phyloP scores from a whole-genome alignment of 2,113 vertebrate genomes.

The Oreotrochilus melanogaster region DNA sequence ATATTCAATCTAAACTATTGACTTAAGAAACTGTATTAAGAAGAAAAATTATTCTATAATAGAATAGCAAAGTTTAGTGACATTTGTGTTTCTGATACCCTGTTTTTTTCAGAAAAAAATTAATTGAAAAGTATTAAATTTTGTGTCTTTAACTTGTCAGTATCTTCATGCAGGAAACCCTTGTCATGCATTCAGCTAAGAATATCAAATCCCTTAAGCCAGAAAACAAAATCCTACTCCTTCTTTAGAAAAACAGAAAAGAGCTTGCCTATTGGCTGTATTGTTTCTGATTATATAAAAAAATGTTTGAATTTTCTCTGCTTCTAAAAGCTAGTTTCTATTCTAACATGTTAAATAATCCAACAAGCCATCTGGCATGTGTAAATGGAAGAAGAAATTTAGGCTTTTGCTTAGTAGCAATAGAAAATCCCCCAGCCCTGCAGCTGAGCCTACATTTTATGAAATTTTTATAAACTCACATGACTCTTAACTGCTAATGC shows the following conservation, averaged over 20 bases:
- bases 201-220: not conserved
- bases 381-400: not conserved
- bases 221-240: not conserved
- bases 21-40: not conserved
- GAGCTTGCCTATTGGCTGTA: not conserved
- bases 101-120: not conserved
- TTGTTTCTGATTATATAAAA: not conserved
- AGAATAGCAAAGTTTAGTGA: not conserved
- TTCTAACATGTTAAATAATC: conserved; percentile 25
- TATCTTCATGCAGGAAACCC: not conserved
- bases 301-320: not conserved
- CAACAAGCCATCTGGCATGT: not conserved
- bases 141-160: too few species aligned
- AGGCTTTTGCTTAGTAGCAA: not conserved
- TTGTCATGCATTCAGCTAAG: not conserved
- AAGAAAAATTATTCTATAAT: not conserved
- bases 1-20: not conserved
- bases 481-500: not conserved
- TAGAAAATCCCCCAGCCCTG: not conserved
- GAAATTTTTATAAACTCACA: not conserved
- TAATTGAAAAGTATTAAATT: not conserved
- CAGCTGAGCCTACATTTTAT: not conserved
- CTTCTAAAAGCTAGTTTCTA: not conserved
- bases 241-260: not conserved
- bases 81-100: not conserved